Conservation (phyloP, 2,797 vertebrate genomes). For the Pipistrellus pipistrellus region DNA sequence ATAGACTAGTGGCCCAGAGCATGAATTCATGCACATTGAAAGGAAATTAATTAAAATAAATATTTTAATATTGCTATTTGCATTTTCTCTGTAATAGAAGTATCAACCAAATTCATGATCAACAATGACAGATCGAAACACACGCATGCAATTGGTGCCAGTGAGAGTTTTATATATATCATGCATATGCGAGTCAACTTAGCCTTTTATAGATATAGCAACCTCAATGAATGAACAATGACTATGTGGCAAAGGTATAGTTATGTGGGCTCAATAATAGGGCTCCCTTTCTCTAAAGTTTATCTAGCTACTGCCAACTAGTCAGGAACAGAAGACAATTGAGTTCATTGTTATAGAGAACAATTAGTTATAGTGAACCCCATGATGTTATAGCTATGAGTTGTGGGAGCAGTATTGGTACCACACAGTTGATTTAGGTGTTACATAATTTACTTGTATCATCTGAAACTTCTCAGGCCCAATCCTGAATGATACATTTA, state of each 20-base stretch:
- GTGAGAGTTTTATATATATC: too few species aligned
- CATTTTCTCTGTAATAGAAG: too few species aligned
- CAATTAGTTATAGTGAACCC: neutral
- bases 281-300: neutral
- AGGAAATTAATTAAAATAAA: too few species aligned
- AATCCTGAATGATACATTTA: neutral
- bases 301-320: neutral
- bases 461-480: neutral
- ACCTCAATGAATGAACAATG: neutral
- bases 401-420: neutral
- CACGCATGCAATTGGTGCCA: too few species aligned
- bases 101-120: too few species aligned
- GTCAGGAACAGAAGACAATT: neutral
- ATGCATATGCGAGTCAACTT: too few species aligned
- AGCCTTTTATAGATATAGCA: neutral
- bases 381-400: neutral
- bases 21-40: too few species aligned
- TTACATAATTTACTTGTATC: neutral
- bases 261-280: neutral
- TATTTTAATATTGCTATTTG: too few species aligned
- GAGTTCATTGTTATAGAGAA: neutral
- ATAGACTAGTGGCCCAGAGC: too few species aligned
- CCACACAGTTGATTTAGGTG: neutral
- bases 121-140: too few species aligned
- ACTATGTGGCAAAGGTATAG: neutral